A percentile compares a stretch with the other conserved stretches of the same genome.
These are phyloP conservation scores for Phocoena phocoena DNA, from an alignment of 2,113 vertebrate species.

Conservation along the genomic window DNA sequence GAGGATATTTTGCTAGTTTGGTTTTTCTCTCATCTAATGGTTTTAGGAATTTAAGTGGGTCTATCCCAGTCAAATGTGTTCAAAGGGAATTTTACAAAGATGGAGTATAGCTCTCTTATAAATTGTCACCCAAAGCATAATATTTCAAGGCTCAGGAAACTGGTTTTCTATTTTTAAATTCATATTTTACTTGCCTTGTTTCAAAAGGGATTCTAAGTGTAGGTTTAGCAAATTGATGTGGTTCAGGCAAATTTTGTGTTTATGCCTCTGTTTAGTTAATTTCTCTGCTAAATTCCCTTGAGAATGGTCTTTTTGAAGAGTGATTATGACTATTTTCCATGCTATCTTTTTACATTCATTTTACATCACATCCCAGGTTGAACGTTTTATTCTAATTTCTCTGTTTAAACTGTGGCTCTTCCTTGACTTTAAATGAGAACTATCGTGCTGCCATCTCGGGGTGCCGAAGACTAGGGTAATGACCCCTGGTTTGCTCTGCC, in stretches of 20 bases:
- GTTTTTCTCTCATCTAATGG: neutral
- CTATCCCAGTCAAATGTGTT: neutral
- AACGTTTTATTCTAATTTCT: neutral
- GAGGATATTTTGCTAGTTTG: neutral
- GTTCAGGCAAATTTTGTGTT: neutral
- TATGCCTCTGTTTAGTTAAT: neutral
- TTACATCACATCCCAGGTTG: neutral
- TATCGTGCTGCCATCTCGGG: neutral
- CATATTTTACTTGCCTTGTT: neutral
- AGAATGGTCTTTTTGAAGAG: neutral
- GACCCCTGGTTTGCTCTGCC: too few relatives aligned
- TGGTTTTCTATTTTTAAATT: neutral
- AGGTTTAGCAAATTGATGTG: slow-evolving; percentile 23
- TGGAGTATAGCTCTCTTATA: neutral
- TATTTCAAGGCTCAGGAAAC: slow-evolving; percentile 35
- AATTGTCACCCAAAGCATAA: neutral
- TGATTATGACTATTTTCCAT: neutral
- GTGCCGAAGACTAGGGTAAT: neutral
- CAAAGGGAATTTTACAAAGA: slow-evolving; percentile 27
- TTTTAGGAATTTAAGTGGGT: neutral
- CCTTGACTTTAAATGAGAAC: neutral
- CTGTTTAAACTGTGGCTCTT: neutral
- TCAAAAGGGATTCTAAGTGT: neutral
- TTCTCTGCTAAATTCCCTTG: slow-evolving; percentile 9
- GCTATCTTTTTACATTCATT: neutral